Evolutionary conservation across 2,888 invertebrate species (phyloP), one percentile per base, ranked within the genome.

Genomic region (Dasypolia templi): DNA sequence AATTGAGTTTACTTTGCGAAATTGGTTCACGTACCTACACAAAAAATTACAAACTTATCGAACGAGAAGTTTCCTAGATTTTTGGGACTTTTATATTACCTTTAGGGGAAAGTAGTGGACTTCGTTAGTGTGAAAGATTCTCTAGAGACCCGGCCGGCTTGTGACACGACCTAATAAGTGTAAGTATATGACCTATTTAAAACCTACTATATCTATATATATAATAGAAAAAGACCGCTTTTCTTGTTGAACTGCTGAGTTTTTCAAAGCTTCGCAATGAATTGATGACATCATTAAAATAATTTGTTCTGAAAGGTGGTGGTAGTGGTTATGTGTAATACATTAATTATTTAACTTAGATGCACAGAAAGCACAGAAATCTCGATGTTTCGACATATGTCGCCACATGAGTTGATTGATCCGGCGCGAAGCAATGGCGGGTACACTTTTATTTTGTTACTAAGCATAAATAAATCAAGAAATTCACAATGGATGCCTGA

Each of bases 41-140:
- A 39, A 55, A 32, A 42, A 26, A 56, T 17, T 0, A 44, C 12
- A 32, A 77, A 49, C 26, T 42, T 49, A n/a, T 35, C n/a, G 35
- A 29, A 11, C n/a, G 22, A 42, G 59, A 46, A 72, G 39, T 46
- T 71, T 42, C 26, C 22, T n/a, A 22, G 22, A 61, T 55, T 79
- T 61, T 55, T 22, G 61, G 14, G 11, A 62, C 11, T 35, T 42
- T 71, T 12, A 7, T 74, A n/a, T 75, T 53, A 46, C 19, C 17
- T 46, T 2, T 4, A 53, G 12, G 29, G 42, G 29, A 22, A 19
- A 53, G 32, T 56, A 79, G 42, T 56, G 61, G 59, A 56, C 72
- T 35, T 76, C 53, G 61, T 62, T 56, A 79, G 55, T 56, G 72
- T 55, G 14, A 17, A 19, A 14, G n/a, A 61, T 55, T 72, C 42